Conservation (phyloP, 2,797 vertebrate genomes). For the Danio jaintianensis region DNA sequence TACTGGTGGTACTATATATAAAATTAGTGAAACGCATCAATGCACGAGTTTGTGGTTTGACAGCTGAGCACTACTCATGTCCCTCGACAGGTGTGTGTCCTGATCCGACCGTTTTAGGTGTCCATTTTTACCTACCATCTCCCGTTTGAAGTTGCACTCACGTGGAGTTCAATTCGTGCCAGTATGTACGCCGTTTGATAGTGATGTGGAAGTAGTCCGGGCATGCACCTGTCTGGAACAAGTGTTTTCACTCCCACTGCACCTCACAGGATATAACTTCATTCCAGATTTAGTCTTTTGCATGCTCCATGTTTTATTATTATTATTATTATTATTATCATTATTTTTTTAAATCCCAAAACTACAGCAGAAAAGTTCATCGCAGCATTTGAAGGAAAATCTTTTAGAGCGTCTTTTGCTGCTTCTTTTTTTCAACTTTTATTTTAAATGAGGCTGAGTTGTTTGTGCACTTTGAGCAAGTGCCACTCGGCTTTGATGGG, state of each 20-base stretch:
- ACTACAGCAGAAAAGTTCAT: conserved; percentile 75
- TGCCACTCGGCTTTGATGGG: conserved; percentile 81
- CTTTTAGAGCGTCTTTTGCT: conserved; percentile 79
- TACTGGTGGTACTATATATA: not conserved
- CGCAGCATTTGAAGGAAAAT: conserved; percentile 77
- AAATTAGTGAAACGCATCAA: not conserved
- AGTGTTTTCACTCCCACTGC: conserved; percentile 19
- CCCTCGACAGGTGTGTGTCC: not conserved
- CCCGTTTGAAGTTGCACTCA: conserved; percentile 6
- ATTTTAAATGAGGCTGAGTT: conserved; percentile 84
- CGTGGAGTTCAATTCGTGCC: not conserved
- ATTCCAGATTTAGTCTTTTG: conserved; percentile 71
- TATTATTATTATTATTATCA: conserved; percentile 36
- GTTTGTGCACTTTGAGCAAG: conserved; percentile 84
- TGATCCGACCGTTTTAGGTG: not conserved
- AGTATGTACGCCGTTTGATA: conserved; percentile 9
- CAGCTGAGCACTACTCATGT: not conserved
- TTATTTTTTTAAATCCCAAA: conserved; percentile 61
- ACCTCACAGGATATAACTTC: conserved; percentile 6
- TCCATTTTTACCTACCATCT: not conserved
- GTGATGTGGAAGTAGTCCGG: not conserved
- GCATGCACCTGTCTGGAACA: conserved; percentile 17
- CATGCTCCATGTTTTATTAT: conserved; percentile 63
- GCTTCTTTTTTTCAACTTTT: conserved; percentile 74
- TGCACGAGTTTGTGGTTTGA: not conserved